Base-by-base conservation (phyloP, 1,140 invertebrate genomes). In the Choristoneura fumiferana region DNA sequence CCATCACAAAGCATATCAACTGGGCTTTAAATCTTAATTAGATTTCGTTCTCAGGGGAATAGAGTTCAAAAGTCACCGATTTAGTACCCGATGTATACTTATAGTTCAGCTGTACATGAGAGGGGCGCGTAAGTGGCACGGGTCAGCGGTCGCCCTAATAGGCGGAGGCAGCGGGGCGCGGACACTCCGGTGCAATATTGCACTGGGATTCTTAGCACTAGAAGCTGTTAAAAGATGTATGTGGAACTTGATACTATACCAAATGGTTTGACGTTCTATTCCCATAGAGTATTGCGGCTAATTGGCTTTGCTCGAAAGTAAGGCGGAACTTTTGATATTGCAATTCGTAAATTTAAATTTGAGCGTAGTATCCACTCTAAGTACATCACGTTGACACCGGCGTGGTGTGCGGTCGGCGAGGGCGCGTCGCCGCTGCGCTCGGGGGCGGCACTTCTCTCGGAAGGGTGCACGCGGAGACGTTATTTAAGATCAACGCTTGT, bases 111-210 rank as follows among this genome's bases (percentile, higher is more conserved):
- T 60, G 62, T 17, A 17, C 14, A 15, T 58, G 35, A 37, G 53
- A 63, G 58, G 71, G 72, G 76, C 67, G 71, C 55, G 60, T 49
- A 54, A 69, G 56, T 60, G 66, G 70, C 64, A 75, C 70, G 76
- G 81, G 76, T 83, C 81, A 84, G 75, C 65, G 74, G 70, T 73
- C 71, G 63, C 69, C 72, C 66, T 77, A 76, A 81, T 75, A 76
- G 68, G 71, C 61, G 65, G 67, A 68, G 67, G 77, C 71, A 65
- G 69, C 71, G 68, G 66, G 62, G 63, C 43, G 10, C 18, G 43
- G 43, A 22, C 22, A 13, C 43, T 49, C 18, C 43, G 43, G 10
- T 29, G 18, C 22, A 17, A 33, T 49, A 33, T 22, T 22, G 43
- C 18, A 22, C 22, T 12, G 17, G 18, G 18, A 45, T 17, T 18